Percentiles rank a stretch among this genome's conserved stretches.
Conservation (phyloP, 2,113 vertebrate species). For the Aldabrachelys gigantea region DNA sequence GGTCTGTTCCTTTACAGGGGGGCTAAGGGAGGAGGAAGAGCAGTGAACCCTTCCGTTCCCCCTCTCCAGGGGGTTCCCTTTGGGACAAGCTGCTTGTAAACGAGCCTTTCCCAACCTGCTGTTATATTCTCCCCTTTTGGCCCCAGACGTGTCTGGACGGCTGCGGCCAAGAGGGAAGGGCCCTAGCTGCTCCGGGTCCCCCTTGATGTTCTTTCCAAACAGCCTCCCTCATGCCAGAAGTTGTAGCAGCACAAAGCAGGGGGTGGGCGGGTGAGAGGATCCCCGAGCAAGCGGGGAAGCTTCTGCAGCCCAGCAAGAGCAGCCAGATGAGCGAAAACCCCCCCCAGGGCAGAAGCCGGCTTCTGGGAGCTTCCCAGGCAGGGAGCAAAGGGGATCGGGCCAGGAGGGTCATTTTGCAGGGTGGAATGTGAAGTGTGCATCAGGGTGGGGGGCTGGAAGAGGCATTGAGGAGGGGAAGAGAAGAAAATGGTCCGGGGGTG, state of each 20-base stretch:
- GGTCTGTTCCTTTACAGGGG: background rate
- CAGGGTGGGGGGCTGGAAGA: background rate
- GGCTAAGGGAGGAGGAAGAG: background rate
- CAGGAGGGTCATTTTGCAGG: conserved; percentile 16
- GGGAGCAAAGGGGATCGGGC: background rate
- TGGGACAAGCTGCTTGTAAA: background rate
- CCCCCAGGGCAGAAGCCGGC: background rate
- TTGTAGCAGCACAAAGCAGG: background rate
- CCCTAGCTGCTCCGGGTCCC: conserved; percentile 1
- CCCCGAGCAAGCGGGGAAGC: background rate
- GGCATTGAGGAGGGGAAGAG: background rate
- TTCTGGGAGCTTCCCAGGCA: background rate
- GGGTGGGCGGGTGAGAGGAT: background rate
- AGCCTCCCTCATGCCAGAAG: conserved; percentile 28
- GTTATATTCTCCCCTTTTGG: conserved; percentile 11
- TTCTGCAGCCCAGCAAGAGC: background rate
- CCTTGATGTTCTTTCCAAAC: conserved; percentile 56
- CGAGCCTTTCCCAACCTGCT: background rate
- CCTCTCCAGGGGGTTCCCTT: background rate
- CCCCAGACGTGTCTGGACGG: conserved; percentile 58
- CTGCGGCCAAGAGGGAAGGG: background rate
- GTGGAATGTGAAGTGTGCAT: background rate
- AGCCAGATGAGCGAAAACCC: background rate
- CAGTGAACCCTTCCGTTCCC: background rate
- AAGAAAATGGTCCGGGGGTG: background rate